Conservation (phyloP, 2,113 vertebrate species). For the Zootoca vivipara region DNA sequence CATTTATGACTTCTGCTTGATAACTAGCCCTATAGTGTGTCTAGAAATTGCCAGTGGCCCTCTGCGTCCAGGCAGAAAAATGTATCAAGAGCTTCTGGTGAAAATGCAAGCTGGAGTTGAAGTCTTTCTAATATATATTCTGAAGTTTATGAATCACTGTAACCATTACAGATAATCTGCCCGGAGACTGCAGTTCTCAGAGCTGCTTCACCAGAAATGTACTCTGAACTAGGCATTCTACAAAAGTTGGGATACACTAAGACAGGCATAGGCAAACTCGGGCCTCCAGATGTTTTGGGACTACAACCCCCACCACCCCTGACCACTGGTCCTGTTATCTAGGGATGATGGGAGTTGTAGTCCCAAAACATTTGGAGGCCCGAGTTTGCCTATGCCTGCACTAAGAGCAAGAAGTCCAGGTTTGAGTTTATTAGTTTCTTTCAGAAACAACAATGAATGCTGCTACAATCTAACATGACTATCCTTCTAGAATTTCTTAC, state of each 20-base stretch:
- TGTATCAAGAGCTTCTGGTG: slow-evolving; percentile 55
- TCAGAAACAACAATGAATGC: neutral
- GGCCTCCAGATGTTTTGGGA: too few species aligned
- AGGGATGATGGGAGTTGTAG: too few species aligned
- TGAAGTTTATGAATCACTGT: slow-evolving; percentile 12
- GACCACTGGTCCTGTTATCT: too few species aligned
- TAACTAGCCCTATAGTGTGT: neutral
- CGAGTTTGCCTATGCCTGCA: neutral
- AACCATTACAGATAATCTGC: neutral
- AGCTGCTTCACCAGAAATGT: neutral
- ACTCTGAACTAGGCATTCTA: neutral
- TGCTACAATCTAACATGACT: neutral
- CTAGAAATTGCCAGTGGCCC: neutral
- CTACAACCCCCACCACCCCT: too few species aligned
- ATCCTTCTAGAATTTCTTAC: neutral
- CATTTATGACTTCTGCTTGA: neutral
- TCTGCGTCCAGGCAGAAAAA: slow-evolving; percentile 25
- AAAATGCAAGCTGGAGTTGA: slow-evolving; percentile 40
- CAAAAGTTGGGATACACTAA: neutral
- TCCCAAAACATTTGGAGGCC: too few species aligned
- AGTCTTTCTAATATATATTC: slow-evolving; percentile 39
- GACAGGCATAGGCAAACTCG: too few species aligned
- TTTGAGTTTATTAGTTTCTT: neutral
- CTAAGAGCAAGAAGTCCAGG: neutral
- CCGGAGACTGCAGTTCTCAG: neutral